Evolutionary conservation across 2,113 vertebrate species (phyloP).

Genomic region (Ploceus nigricollis): DNA sequence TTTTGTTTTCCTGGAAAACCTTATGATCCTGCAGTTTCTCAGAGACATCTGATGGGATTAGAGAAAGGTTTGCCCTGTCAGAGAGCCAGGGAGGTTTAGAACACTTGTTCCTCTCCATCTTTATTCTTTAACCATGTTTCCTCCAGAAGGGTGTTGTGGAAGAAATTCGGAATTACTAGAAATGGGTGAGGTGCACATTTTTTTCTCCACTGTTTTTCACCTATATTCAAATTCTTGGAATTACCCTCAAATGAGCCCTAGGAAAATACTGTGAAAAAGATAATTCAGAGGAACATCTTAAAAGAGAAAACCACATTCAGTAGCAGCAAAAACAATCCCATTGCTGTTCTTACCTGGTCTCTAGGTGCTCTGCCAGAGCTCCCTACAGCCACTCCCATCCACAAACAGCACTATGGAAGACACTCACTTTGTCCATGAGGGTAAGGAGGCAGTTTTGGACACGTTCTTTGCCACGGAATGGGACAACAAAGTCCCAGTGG

Average conservation of each 20-base stretch:
- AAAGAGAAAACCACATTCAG: not conserved
- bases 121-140: not conserved
- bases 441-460: not conserved
- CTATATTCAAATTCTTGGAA: not conserved
- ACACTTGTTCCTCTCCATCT: not conserved
- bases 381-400: not conserved
- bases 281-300: not conserved
- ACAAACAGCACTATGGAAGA: not conserved
- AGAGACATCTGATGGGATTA: not conserved
- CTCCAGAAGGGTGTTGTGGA: not conserved
- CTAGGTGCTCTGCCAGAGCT: not conserved
- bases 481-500: not conserved
- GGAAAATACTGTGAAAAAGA: not conserved
- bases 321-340: not conserved
- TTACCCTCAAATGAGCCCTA: not conserved
- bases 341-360: no score
- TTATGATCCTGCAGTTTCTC: not conserved
- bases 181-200: not conserved
- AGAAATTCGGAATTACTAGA: not conserved
- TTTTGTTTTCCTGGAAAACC: not conserved
- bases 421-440: not conserved
- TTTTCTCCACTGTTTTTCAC: not conserved
- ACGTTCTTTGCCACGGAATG: not conserved
- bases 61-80: not conserved
- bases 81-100: not conserved